Conservation (phyloP, 2,888 invertebrate genomes). For the Neuroscelio doddi region DNA sequence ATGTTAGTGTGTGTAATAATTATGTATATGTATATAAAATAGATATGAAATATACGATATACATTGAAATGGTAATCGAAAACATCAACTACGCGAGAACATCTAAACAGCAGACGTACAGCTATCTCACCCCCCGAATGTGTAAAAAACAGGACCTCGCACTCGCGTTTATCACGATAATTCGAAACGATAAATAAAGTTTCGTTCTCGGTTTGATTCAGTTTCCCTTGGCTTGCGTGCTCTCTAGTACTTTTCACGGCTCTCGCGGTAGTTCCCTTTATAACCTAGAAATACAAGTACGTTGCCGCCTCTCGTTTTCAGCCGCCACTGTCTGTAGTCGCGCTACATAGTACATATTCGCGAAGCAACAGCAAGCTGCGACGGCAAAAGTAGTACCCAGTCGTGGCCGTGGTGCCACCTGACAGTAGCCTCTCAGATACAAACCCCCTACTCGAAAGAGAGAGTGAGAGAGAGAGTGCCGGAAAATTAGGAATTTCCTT, state of each 20-base stretch:
- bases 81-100: conserved; percentile 47
- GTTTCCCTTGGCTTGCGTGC: conserved; percentile 21
- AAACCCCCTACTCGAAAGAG: too few species aligned
- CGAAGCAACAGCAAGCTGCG: too few species aligned
- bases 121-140: conserved; percentile 63
- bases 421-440: conserved; percentile 66
- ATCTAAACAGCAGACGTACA: conserved; percentile 45
- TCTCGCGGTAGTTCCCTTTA: too few species aligned
- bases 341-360: conserved; percentile 34
- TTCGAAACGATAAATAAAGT: conserved; percentile 43
- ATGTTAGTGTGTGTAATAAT: too few species aligned
- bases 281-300: conserved; percentile 56
- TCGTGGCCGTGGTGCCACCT: conserved; percentile 66
- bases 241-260: conserved; percentile 21
- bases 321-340: conserved; percentile 15
- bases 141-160: conserved; percentile 52
- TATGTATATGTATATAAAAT: too few species aligned
- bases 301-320: conserved; percentile 14
- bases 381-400: conserved; percentile 28
- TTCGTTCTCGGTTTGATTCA: conserved; percentile 31
- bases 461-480: too few species aligned
- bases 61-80: conserved; percentile 31
- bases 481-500: conserved; percentile 62
- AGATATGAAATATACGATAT: too few species aligned
- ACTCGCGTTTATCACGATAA: conserved; percentile 55